Base-by-base conservation (phyloP, 2,113 vertebrate genomes). In the Dryoscopus gambensis region DNA sequence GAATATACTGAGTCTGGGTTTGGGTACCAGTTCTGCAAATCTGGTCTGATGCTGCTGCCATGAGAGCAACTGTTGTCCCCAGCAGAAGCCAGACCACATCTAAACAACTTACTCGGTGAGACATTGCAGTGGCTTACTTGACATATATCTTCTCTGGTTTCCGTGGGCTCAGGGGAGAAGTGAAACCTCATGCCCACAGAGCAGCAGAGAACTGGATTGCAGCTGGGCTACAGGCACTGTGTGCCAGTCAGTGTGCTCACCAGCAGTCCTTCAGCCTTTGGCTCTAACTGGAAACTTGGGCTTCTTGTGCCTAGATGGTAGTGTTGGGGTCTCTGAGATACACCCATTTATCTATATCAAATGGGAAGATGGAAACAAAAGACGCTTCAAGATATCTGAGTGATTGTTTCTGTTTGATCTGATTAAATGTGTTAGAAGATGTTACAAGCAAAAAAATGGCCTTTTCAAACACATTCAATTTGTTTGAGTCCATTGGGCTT, bases 381-480 rank as follows among this genome's bases (percentile, higher is more conserved):
- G 39, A 60, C 50, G n/a, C 56, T 93, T 84, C 57, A 90, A 82
- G 84, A 79, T 69, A n/a, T 44, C 19, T 18, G 40, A 68, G 10
- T 28, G 63, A 88, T 82, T 94, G 65, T 94, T 94, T 84, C n/a
- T 62, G 73, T 71, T 91, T 73, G 42, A 63, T 85, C 55, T 85
- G 63, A 91, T 92, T 80, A 84, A 96, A 96, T 44, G 28, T 75
- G 74, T 87, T 86, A 92, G 80, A 94, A 95, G 63, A 77, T 74
- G 60, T 84, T 84, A 89, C 69, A 82, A 91, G 92, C 67, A 80
- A 97, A 93, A 91, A 91, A 93, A 78, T 47, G 56, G 96, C 90
- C 92, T 96, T 97, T 97, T 64, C 85, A 95, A 97, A 97, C 64
- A 87, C 75, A 95, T 90, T 95, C 85, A 63, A 96, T 97, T 98